These are phyloP conservation scores for Menura novaehollandiae DNA, from an alignment of 2,113 vertebrate genomes.

Conservation along the genomic window DNA sequence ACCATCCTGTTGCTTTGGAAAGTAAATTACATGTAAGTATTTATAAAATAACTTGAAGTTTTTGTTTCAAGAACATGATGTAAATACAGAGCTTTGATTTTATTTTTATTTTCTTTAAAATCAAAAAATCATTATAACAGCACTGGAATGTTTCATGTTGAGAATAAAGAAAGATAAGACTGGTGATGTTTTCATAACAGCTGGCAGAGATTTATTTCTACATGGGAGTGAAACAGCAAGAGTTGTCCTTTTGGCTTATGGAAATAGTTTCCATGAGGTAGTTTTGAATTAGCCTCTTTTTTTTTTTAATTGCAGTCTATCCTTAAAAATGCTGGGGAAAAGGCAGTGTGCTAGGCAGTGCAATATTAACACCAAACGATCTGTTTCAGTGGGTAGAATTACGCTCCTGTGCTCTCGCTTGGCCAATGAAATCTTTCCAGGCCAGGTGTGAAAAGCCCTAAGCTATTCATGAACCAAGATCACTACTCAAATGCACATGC, in stretches of 20 bases:
- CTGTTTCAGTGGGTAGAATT: neutral
- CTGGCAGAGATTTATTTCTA: neutral
- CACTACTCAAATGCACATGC: fast-evolving
- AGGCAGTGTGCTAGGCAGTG: neutral
- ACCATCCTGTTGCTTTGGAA: neutral
- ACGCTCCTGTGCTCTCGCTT: neutral
- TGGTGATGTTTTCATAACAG: neutral
- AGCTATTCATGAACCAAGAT: neutral
- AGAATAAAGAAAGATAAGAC: neutral
- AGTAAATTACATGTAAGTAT: neutral
- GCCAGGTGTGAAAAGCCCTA: neutral
- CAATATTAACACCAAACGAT: neutral
- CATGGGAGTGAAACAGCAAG: neutral
- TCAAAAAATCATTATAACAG: neutral
- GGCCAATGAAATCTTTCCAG: neutral
- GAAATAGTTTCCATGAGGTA: neutral
- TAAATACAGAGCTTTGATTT: neutral
- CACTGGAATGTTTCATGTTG: neutral
- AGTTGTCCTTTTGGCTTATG: neutral
- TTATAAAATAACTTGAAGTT: neutral
- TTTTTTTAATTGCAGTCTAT: neutral
- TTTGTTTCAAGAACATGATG: neutral
- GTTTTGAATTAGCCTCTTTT: neutral
- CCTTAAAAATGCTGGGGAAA: neutral
- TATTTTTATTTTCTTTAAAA: neutral